Evolutionary conservation across 2,797 vertebrate species (phyloP).

Genomic region (Odontamblyopus lacepedii): DNA sequence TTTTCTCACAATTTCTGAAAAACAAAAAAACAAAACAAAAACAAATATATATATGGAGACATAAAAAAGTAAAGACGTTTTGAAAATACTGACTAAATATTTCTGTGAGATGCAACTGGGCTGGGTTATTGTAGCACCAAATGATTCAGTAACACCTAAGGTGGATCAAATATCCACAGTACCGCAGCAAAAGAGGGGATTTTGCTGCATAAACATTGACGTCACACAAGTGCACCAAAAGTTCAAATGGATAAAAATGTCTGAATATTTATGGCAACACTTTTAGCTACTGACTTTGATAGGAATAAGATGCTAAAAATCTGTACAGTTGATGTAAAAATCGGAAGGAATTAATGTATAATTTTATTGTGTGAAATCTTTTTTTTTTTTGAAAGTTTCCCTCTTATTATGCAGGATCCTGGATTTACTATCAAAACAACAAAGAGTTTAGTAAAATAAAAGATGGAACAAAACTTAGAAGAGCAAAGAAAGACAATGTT

Average conservation of each 20-base stretch:
- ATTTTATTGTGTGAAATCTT: too few relatives aligned
- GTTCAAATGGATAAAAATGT: background rate
- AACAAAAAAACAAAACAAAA: too few relatives aligned
- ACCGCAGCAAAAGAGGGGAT: background rate
- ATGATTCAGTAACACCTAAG: slow-evolving; percentile 21
- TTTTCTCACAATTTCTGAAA: background rate
- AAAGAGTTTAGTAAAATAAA: background rate
- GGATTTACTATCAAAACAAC: background rate
- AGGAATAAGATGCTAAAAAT: background rate
- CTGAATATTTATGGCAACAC: background rate
- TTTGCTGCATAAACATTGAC: slow-evolving; percentile 7
- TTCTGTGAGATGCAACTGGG: background rate
- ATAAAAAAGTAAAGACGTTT: background rate
- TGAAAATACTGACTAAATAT: background rate
- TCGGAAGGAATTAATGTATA: background rate
- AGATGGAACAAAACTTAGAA: background rate
- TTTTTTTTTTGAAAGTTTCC: background rate
- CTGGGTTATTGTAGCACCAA: background rate
- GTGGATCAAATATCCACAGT: background rate
- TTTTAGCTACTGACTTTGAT: background rate
- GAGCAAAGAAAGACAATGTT: background rate
- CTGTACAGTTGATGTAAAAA: background rate
- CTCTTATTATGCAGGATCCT: background rate
- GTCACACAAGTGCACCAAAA: slow-evolving; percentile 4
- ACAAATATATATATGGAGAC: too few relatives aligned